Evolutionary conservation across 2,113 vertebrate species (phyloP).

Genomic region (Aplodontia rufa): DNA sequence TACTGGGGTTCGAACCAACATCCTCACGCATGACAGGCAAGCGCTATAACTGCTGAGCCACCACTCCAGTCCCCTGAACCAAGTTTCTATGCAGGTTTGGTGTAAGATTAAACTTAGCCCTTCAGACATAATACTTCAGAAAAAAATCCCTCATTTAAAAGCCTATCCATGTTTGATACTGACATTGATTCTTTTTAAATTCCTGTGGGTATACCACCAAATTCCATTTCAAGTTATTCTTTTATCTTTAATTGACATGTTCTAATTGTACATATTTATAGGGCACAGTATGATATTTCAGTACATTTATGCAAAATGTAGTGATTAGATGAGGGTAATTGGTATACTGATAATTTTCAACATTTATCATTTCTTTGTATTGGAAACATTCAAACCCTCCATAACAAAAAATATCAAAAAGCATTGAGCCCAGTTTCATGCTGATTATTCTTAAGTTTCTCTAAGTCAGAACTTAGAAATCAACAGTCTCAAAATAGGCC

Average conservation of each 20-base stretch:
- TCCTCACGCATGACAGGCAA: no score
- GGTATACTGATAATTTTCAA: not conserved
- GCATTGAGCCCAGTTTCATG: not conserved
- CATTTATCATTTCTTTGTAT: not conserved
- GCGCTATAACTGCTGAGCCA: no score
- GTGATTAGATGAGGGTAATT: not conserved
- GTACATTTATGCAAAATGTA: not conserved
- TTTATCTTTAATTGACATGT: not conserved
- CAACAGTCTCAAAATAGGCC: not conserved
- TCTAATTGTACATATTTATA: not conserved
- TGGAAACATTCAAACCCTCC: not conserved
- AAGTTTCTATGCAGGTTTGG: not conserved
- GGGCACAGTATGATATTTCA: not conserved
- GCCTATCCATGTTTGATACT: not conserved
- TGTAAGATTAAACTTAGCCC: not conserved
- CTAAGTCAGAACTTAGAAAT: not conserved
- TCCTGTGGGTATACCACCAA: not conserved
- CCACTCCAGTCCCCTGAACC: no score
- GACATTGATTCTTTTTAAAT: not conserved
- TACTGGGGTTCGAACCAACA: no score
- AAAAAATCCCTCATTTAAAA: conserved; percentile 48
- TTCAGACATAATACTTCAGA: conserved; percentile 16
- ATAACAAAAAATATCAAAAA: not conserved
- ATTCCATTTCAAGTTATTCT: conserved; percentile 2
- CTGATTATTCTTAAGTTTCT: not conserved